phyloP scores from a whole-genome alignment of 2,797 vertebrate species.

The Emydoidea blandingii region DNA sequence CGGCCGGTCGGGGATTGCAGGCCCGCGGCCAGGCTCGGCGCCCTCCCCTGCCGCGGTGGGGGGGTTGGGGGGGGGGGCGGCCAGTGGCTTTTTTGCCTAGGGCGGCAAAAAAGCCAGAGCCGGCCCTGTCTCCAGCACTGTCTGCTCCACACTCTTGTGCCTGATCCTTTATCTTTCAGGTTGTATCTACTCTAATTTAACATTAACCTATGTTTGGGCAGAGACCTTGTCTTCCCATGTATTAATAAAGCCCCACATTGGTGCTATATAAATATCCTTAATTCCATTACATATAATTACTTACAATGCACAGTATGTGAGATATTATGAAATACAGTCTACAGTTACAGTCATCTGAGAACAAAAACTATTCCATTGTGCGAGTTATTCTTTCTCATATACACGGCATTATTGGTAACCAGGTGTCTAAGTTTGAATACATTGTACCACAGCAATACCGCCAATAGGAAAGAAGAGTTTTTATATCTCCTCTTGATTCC shows the following conservation, averaged over 20 bases:
- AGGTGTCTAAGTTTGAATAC: background rate
- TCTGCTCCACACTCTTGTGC: background rate
- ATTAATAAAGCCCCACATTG: background rate
- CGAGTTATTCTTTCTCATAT: accelerated
- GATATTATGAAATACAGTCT: background rate
- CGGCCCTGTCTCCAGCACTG: background rate
- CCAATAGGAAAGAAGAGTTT: accelerated
- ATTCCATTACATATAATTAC: accelerated
- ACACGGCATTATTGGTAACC: accelerated
- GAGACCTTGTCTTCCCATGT: accelerated
- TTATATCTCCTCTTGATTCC: background rate
- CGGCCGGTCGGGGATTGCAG: no score
- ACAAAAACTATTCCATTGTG: background rate
- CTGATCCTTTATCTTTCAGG: background rate
- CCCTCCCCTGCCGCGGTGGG: no score
- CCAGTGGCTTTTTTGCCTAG: no score
- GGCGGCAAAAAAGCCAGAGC: no score
- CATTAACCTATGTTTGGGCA: background rate
- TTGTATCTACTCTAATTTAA: background rate
- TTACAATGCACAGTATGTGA: background rate
- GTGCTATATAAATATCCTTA: background rate
- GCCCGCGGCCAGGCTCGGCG: no score
- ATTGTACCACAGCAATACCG: background rate
- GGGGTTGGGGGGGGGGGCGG: no score
- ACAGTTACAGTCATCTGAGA: background rate